Evolutionary conservation across 1,140 invertebrate genomes (phyloP).

Genomic region (Papilio helenus): DNA sequence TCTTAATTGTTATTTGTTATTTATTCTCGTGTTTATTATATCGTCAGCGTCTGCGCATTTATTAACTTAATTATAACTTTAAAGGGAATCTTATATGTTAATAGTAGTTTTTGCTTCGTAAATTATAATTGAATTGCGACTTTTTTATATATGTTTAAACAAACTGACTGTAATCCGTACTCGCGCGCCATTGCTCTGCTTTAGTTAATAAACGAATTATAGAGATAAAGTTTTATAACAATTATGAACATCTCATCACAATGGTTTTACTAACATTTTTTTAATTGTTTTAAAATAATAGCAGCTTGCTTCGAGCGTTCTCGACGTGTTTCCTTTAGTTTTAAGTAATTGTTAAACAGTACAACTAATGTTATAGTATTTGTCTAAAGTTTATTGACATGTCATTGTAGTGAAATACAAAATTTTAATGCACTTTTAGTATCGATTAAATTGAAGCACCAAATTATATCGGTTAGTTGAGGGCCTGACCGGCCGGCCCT

Average conservation of each 20-base stretch:
- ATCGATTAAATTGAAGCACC: background rate
- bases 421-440: slow-evolving; percentile 8
- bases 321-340: background rate
- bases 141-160: background rate
- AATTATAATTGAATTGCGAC: background rate
- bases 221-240: background rate
- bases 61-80: background rate
- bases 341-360: slow-evolving; percentile 25
- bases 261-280: background rate
- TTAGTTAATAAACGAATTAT: background rate
- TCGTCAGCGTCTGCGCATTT: background rate
- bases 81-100: background rate
- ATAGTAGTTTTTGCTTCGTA: background rate
- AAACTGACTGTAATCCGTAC: background rate
- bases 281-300: background rate
- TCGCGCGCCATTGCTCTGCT: background rate
- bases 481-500: no score
- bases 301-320: background rate
- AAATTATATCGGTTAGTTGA: background rate
- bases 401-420: slow-evolving; percentile 10
- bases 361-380: slow-evolving; percentile 14
- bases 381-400: background rate
- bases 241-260: background rate
- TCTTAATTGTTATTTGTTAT: background rate
- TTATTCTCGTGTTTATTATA: background rate